Evolutionary conservation across 2,888 invertebrate genomes (phyloP), one percentile per base, ranked within the genome.

Genomic region (Uloborus plumipes): DNA sequence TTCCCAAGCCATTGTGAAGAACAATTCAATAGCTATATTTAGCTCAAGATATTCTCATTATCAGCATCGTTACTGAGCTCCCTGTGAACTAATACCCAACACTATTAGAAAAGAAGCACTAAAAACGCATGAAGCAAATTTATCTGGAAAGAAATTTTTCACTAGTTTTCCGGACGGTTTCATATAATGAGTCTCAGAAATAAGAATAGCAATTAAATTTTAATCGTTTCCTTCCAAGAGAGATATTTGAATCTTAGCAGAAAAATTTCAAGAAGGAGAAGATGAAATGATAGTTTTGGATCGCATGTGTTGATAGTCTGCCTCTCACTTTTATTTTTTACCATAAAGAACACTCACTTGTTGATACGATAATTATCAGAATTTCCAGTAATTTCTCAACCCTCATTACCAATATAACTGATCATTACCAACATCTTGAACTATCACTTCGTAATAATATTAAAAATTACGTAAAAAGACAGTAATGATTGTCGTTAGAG

Each of bases 141-240:
- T 39, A 39, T 39, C 39, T 39, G 39, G 9, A 9, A 39, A 39
- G 11, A 11, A 39, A 39, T 6, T 6, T 6, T 6, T 39, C 39
- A 75, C 31, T 26, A 59, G 53, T 66, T 71, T 11, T 31, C 26
- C 58, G 47, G 49, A 75, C 22, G 20, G 26, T 65, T 65, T 64
- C 53, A n/a, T 31, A 59, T 78, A 78, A 78, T 78, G 71, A 78
- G 65, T 22, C 51, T 59, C 50, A 9, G n/a, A 51, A 58, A 71
- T 58, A 65, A 65, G 71, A 59, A 58, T 58, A 50, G 71, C 78
- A 78, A 78, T 78, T 78, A 71, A 78, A 71, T 58, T 78, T 78
- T 78, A 78, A 78, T 78, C 78, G 65, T 64, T 70, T 51, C 61
- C 71, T 53, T 47, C 18, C 58, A 53, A 58, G 58, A 31, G 16